Base-by-base conservation (phyloP, 2,797 vertebrate genomes). In the Ciconia nigra region DNA sequence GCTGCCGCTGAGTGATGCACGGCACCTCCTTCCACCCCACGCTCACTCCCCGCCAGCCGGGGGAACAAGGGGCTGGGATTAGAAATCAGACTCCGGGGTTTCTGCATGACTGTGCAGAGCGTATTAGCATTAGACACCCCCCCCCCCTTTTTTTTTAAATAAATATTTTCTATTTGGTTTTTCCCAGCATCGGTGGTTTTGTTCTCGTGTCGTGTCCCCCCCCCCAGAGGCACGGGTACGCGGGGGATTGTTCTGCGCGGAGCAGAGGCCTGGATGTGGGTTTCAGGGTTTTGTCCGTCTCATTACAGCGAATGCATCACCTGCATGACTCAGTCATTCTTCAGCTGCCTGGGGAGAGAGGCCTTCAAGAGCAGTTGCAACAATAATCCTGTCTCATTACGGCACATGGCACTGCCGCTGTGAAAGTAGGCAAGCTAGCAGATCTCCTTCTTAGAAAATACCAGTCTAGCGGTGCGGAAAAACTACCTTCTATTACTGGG, bases 341-440 rank as follows among this genome's bases (percentile, higher is more conserved):
- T 86, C 13, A 9, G 46, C 91, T 91, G 66, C 80, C 86, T 81
- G 83, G 69, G 67, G 84, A 88, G 86, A 71, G 69, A 69, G 84
- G 77, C 84, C 95, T 96, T 91, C 69, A 69, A 74, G 91, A 96
- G 70, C 74, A 72, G 92, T 71, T 78, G 39, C 67, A 86, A 94
- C 69, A 83, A 87, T 96, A 90, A 85, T 96, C 87, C 93, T 89
- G 86, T 92, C 83, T 92, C 87, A 84, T 94, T 90, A 96, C 7
- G 1, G 94, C 95, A 78, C 92, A 87, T 59, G 93, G 94, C 70
- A 84, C 55, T 91, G 93, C 94, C 0, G 42, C 94, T 94, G 95
- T 92, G 96, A 92, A 89, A 95, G 96, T 83, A 96, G 91, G 84
- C 84, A 95, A 94, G 93, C 93, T 88, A 94, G 92, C 70, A 76